These are phyloP conservation scores for Podilymbus podiceps DNA, from an alignment of 2,113 vertebrate genomes.

Conservation along the genomic window DNA sequence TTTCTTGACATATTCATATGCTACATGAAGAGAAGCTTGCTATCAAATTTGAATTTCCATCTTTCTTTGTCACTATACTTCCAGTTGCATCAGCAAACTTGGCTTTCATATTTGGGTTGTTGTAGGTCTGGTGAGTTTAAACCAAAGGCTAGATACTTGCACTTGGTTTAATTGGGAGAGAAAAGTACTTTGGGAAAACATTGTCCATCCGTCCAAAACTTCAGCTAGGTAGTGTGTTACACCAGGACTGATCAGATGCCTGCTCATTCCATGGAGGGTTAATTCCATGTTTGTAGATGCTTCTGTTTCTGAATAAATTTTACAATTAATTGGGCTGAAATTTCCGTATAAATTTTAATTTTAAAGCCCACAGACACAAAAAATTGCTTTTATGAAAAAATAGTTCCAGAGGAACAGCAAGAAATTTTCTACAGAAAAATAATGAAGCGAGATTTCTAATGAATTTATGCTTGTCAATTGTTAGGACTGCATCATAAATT, in stretches of 20 bases:
- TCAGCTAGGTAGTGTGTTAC: neutral
- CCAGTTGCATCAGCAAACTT: neutral
- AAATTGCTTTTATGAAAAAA: neutral
- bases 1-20: neutral
- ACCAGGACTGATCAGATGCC: neutral
- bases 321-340: neutral
- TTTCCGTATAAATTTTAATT: neutral
- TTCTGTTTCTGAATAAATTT: neutral
- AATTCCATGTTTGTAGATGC: neutral
- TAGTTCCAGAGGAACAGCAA: neutral
- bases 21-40: neutral
- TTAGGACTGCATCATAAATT: neutral
- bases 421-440: neutral
- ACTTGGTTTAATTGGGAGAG: neutral
- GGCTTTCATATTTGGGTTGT: neutral
- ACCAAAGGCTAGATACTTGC: neutral
- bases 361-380: neutral
- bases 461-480: neutral
- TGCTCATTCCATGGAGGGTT: neutral
- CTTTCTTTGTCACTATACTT: neutral
- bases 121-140: neutral
- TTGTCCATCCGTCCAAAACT: neutral
- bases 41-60: neutral
- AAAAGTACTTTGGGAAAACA: neutral
- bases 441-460: neutral